Percentiles rank a stretch among this genome's conserved stretches.
phyloP scores from a whole-genome alignment of 1,140 invertebrate species.

The Trachelipus rathkii region DNA sequence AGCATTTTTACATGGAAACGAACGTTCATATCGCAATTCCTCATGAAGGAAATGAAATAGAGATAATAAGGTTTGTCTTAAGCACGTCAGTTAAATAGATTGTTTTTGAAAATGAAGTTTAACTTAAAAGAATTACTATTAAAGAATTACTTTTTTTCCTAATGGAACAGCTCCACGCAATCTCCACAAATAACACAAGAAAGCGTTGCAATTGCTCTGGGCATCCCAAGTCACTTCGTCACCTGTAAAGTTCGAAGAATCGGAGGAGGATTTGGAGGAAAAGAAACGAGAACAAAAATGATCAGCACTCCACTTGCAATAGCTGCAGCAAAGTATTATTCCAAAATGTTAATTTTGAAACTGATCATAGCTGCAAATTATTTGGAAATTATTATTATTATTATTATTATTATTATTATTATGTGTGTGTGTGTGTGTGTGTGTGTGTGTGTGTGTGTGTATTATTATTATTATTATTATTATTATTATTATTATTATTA shows the following conservation, averaged over 20 bases:
- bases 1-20: constrained; percentile 95
- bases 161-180: too few species aligned
- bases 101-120: too few species aligned
- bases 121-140: too few species aligned
- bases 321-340: constrained; percentile 55
- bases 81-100: too few species aligned
- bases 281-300: constrained; percentile 70
- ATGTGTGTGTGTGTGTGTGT: too few species aligned
- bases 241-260: constrained; percentile 74
- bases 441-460: too few species aligned
- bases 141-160: too few species aligned
- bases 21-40: constrained; percentile 69
- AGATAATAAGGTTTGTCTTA: not conserved
- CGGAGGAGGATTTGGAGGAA: constrained; percentile 94
- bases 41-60: constrained; percentile 54
- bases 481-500: too few species aligned
- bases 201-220: constrained; percentile 65
- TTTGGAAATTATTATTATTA: not conserved
- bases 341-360: not conserved
- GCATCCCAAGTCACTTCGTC: constrained; percentile 70
- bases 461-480: too few species aligned
- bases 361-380: not conserved
- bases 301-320: constrained; percentile 54
- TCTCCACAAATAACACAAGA: constrained; percentile 54
- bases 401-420: not conserved